Base-by-base conservation (phyloP, 2,888 invertebrate species). In the Scotopteryx bipunctaria region DNA sequence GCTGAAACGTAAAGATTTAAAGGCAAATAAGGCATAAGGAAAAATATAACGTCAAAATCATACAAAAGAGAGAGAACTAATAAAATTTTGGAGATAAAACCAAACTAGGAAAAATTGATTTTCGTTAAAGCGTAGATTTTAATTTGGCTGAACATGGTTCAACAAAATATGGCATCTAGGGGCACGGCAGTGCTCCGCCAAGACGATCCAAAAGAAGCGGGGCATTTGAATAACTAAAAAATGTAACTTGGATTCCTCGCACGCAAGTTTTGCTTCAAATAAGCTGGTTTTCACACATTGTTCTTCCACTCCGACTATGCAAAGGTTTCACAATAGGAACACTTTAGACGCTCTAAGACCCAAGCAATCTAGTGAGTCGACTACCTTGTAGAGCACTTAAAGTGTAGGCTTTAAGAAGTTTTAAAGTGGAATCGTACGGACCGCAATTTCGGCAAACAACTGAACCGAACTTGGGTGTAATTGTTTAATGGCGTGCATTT, bases 281-380 rank as follows among this genome's bases (percentile, higher is more conserved):
- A 5, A 38, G 33, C 36, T 50, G 44, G 44, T 15, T 8, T 35
- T 5, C 41, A 44, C 59, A 63, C 73, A 67, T 76, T 76, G 76
- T 76, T 73, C 65, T 61, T 55, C 60, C 66, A 64, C 64, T 67
- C 62, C 44, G 55, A 57, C 62, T 68, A 68, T 68, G 69, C 69
- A 69, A 68, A 74, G 73, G 69, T 68, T 65, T 53, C 52, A 45
- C 80, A 77, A 80, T 78, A 57, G 72, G 25, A 68, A 68, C 72
- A 75, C 76, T 80, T 72, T 63, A 70, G 63, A 5, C 44, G 40
- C 54, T 45, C 55, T 52, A 42, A 56, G 58, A 48, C 48, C 58
- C 17, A 47, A 61, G 46, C 32, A 27, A 47, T 47, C 55, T 56
- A 54, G 51, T 56, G 56, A 58, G 50, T 23, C 53, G 47, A 46